Conservation (phyloP, 2,797 vertebrate genomes). For the Cyprinodon diabolis region DNA sequence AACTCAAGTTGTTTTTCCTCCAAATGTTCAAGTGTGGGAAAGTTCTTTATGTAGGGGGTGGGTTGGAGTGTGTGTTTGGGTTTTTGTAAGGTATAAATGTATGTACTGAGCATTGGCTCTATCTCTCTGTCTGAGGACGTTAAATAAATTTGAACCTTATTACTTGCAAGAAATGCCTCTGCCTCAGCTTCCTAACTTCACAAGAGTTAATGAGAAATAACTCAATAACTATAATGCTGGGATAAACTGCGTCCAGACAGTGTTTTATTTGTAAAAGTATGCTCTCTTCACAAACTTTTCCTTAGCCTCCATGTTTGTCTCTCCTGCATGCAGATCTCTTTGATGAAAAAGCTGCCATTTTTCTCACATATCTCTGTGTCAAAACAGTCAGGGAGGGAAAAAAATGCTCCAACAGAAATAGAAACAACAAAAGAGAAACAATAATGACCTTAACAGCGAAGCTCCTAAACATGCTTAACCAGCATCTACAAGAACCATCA, state of each 20-base stretch:
- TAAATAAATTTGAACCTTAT: too few relatives aligned
- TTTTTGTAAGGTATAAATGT: too few relatives aligned
- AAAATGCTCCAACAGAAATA: background rate
- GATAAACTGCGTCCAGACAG: background rate
- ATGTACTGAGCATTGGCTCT: too few relatives aligned
- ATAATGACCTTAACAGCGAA: background rate
- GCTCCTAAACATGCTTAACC: too few relatives aligned
- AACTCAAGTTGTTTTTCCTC: too few relatives aligned
- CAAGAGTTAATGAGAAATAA: background rate
- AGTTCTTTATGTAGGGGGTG: too few relatives aligned
- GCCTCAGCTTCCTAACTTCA: background rate
- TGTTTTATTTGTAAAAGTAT: conserved; percentile 19
- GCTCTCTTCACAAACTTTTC: conserved; percentile 57
- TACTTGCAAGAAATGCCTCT: too few relatives aligned
- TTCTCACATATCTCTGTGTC: conserved; percentile 25
- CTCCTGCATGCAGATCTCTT: conserved; percentile 49
- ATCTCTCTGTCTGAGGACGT: too few relatives aligned
- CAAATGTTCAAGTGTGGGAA: too few relatives aligned
- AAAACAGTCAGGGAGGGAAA: conserved; percentile 6
- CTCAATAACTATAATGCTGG: background rate
- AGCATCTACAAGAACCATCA: too few relatives aligned
- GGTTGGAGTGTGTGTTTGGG: too few relatives aligned
- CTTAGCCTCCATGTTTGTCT: conserved; percentile 9
- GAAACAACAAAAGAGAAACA: background rate
- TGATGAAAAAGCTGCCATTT: conserved; percentile 28